phyloP scores from a whole-genome alignment of 1,140 invertebrate species.

The Megathymus violae region DNA sequence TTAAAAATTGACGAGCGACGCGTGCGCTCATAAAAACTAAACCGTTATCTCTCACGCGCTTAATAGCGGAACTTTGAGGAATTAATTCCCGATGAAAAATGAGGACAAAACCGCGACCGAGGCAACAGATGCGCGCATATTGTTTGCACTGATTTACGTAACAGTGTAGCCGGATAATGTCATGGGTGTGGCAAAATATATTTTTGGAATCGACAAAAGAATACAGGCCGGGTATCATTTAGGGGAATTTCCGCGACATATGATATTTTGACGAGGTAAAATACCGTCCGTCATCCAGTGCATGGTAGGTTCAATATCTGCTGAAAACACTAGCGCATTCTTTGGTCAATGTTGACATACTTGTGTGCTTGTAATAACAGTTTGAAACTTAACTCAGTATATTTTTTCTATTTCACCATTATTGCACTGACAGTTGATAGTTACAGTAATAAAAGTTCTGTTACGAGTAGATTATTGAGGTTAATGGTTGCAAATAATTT shows the following conservation, averaged over 20 bases:
- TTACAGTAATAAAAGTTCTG: too few relatives aligned
- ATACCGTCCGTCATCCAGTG: too few relatives aligned
- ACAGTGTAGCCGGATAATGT: background rate
- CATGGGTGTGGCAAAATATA: background rate
- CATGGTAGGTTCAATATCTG: too few relatives aligned
- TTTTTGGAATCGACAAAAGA: background rate
- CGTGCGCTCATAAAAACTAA: slow-evolving; percentile 32
- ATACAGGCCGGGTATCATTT: background rate
- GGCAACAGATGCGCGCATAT: slow-evolving; percentile 3
- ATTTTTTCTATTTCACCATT: too few relatives aligned
- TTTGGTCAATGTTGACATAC: too few relatives aligned
- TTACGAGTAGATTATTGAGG: too few relatives aligned
- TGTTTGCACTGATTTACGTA: slow-evolving; percentile 8
- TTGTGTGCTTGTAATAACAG: too few relatives aligned
- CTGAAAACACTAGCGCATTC: too few relatives aligned
- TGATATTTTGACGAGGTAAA: background rate
- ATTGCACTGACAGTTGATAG: too few relatives aligned
- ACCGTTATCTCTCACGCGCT: slow-evolving; percentile 23
- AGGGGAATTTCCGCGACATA: background rate
- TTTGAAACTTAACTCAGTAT: too few relatives aligned
- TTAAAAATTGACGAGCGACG: slow-evolving; percentile 34
- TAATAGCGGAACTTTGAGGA: slow-evolving; percentile 24
- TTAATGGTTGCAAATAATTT: too few relatives aligned
- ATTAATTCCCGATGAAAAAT: slow-evolving; percentile 25
- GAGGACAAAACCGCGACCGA: background rate